These are phyloP conservation scores for Glossophaga mutica DNA, from an alignment of 2,797 vertebrate genomes.

Conservation along the genomic window DNA sequence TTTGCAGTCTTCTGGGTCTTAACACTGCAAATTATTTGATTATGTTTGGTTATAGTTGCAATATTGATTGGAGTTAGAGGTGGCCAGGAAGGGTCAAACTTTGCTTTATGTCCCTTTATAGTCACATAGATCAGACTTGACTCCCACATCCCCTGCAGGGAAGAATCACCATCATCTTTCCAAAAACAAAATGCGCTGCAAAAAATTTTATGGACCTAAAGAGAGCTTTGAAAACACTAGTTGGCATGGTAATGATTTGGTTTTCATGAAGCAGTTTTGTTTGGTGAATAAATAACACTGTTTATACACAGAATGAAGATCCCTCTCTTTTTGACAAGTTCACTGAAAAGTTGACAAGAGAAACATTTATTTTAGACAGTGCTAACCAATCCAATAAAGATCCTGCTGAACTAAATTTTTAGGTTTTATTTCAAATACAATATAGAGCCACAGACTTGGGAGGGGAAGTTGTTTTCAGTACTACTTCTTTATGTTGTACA, in stretches of 20 bases:
- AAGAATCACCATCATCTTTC: slow-evolving; percentile 11
- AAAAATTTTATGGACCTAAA: slow-evolving; percentile 41
- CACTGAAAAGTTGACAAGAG: slow-evolving; percentile 58
- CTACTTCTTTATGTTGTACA: background rate
- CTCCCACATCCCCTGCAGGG: slow-evolving; percentile 11
- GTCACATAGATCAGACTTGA: slow-evolving; percentile 47
- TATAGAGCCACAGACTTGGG: background rate
- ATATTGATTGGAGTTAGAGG: slow-evolving; percentile 67
- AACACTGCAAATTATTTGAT: slow-evolving; percentile 63
- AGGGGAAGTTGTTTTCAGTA: background rate
- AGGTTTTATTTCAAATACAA: slow-evolving; percentile 38
- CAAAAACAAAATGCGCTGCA: slow-evolving; percentile 33
- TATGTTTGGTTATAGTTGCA: slow-evolving; percentile 65
- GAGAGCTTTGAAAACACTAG: slow-evolving; percentile 40
- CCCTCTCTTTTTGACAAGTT: slow-evolving; percentile 66
- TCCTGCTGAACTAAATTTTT: slow-evolving; percentile 17
- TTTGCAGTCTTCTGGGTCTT: slow-evolving; percentile 37
- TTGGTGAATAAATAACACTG: slow-evolving; percentile 61
- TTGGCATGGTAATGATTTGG: slow-evolving; percentile 50
- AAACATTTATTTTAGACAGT: slow-evolving; percentile 58
- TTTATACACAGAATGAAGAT: slow-evolving; percentile 59
- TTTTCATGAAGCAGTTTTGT: slow-evolving; percentile 58
- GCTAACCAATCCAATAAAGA: slow-evolving; percentile 35
- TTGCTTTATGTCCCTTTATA: slow-evolving; percentile 53
- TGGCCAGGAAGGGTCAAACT: slow-evolving; percentile 25